A percentile compares a stretch with the other conserved stretches of the same genome.
phyloP scores from a whole-genome alignment of 2,888 invertebrate species.

The Drosophila sordidula region DNA sequence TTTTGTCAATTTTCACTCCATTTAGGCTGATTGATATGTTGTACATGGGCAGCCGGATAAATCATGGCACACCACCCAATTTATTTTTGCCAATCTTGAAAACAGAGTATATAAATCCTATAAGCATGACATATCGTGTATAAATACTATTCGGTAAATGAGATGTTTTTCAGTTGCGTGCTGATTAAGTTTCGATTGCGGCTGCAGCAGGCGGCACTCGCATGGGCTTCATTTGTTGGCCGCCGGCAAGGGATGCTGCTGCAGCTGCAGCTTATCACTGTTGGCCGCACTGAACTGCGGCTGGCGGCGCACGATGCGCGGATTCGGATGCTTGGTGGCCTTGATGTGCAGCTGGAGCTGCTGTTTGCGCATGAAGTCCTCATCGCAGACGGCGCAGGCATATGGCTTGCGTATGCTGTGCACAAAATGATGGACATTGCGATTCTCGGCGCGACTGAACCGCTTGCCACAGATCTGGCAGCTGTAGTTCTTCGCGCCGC shows the following conservation, averaged over 20 bases:
- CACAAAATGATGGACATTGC: conserved; percentile 93
- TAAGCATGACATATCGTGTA: not conserved
- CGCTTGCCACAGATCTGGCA: conserved; percentile 94
- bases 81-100: not conserved
- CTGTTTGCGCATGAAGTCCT: conserved; percentile 94
- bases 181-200: not conserved
- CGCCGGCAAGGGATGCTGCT: not conserved
- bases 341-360: conserved; percentile 91
- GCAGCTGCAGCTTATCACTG: conserved; percentile 24
- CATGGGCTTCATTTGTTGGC: not conserved
- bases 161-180: not conserved
- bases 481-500: conserved; percentile 90
- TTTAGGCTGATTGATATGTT: no score
- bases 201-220: not conserved
- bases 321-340: conserved; percentile 88
- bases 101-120: not conserved
- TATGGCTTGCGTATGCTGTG: conserved; percentile 95
- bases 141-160: not conserved
- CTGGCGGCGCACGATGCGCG: conserved; percentile 93
- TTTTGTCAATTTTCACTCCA: no score
- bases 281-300: conserved; percentile 87
- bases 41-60: no score
- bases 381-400: conserved; percentile 92
- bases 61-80: not conserved
- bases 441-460: conserved; percentile 93